Conservation (phyloP, 2,888 invertebrate species). For the Scrobipalpa atriplicella region DNA sequence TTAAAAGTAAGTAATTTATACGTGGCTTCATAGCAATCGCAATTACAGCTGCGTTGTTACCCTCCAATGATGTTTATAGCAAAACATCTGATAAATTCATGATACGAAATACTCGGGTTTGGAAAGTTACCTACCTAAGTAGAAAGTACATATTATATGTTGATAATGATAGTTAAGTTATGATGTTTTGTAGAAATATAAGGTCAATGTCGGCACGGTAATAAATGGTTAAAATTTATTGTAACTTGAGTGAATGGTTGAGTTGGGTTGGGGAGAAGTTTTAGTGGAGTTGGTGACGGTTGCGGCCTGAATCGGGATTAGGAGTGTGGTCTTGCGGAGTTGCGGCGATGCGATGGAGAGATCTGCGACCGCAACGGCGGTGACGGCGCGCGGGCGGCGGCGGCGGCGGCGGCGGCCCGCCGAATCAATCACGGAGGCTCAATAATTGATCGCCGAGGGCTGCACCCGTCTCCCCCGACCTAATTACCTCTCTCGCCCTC, state of each 20-base stretch:
- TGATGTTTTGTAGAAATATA: not conserved
- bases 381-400: conserved; percentile 35
- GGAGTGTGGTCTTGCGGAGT: conserved; percentile 44
- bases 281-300: conserved; percentile 14
- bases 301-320: conserved; percentile 43
- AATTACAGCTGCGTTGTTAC: conserved; percentile 72
- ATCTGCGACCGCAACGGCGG: conserved; percentile 35
- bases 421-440: conserved; percentile 74
- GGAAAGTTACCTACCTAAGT: conserved; percentile 53
- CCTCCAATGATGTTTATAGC: conserved; percentile 73
- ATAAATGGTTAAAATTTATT: no score
- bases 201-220: conserved; percentile 27
- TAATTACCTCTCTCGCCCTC: conserved; percentile 76
- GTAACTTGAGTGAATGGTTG: not conserved
- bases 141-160: not conserved
- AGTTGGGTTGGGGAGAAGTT: not conserved
- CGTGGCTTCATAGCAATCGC: conserved; percentile 45
- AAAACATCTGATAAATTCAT: conserved; percentile 69
- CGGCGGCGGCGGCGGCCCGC: conserved; percentile 42
- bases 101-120: conserved; percentile 52
- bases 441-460: conserved; percentile 73
- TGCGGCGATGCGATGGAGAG: conserved; percentile 32
- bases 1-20: conserved; percentile 70
- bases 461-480: conserved; percentile 62
- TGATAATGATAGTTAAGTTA: no score